Percentiles rank a stretch among this genome's conserved stretches.
These are phyloP conservation scores for Scelioninae gen. 1 DNA, from an alignment of 2,888 invertebrate species.

Conservation along the genomic window DNA sequence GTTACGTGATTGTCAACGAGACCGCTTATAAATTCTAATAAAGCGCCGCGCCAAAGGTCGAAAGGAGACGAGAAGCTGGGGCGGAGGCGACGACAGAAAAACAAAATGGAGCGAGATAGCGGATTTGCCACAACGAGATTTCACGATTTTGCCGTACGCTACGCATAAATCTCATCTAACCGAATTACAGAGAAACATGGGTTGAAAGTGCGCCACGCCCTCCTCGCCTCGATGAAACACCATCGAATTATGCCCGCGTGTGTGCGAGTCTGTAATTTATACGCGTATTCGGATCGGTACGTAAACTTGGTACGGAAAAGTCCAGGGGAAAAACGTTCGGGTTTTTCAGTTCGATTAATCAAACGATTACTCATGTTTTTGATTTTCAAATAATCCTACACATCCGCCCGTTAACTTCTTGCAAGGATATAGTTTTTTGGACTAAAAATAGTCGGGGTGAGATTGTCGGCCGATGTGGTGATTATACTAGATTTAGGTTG, in stretches of 20 bases:
- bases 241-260: slow-evolving; percentile 74
- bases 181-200: slow-evolving; percentile 83
- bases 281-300: slow-evolving; percentile 31
- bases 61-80: slow-evolving; percentile 49
- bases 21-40: slow-evolving; percentile 84
- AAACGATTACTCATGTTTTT: slow-evolving; percentile 57
- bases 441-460: slow-evolving; percentile 4
- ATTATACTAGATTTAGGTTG: too few relatives aligned
- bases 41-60: slow-evolving; percentile 73
- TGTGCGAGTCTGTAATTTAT: slow-evolving; percentile 57
- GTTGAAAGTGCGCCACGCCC: slow-evolving; percentile 79
- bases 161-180: slow-evolving; percentile 84
- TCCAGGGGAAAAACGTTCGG: slow-evolving; percentile 14
- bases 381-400: slow-evolving; percentile 43
- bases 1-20: slow-evolving; percentile 81
- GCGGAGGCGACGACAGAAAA: slow-evolving; percentile 64
- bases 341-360: slow-evolving; percentile 61
- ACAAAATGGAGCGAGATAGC: slow-evolving; percentile 70
- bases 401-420: not conserved
- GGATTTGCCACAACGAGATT: slow-evolving; percentile 64
- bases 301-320: slow-evolving; percentile 37
- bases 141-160: slow-evolving; percentile 75
- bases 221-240: slow-evolving; percentile 80
- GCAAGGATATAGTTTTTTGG: slow-evolving; percentile 12
- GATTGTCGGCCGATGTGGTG: too few relatives aligned